Evolutionary conservation across 1,140 invertebrate genomes (phyloP).

Genomic region (Hesperophylax magnus): DNA sequence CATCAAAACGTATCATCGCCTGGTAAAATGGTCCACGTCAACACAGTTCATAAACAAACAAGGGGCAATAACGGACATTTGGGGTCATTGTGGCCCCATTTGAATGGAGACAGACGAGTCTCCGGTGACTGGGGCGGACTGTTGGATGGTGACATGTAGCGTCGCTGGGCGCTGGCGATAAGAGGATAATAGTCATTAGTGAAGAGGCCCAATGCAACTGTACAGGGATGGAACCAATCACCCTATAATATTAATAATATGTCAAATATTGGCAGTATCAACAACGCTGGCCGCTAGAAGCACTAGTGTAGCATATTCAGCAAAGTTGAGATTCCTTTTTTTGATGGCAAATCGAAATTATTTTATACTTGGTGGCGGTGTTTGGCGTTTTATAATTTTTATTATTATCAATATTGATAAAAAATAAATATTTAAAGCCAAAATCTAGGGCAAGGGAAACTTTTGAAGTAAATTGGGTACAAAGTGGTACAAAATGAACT

Average conservation of each 20-base stretch:
- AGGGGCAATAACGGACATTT: not conserved
- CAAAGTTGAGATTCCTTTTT: too few species aligned
- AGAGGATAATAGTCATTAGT: constrained; percentile 5
- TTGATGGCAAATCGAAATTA: too few species aligned
- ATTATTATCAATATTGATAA: too few species aligned
- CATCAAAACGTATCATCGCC: not conserved
- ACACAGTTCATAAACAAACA: constrained; percentile 4
- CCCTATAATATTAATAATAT: not conserved
- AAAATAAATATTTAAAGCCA: too few species aligned
- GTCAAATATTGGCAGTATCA: too few species aligned
- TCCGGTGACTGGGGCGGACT: not conserved
- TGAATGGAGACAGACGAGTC: not conserved
- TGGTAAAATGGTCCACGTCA: not conserved
- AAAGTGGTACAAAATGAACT: too few species aligned
- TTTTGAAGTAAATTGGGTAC: too few species aligned
- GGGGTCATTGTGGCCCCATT: constrained; percentile 8
- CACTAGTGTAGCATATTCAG: too few species aligned
- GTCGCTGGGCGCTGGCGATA: not conserved
- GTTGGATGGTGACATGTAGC: not conserved
- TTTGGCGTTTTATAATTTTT: too few species aligned
- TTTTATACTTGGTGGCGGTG: too few species aligned
- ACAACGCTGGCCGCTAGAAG: too few species aligned
- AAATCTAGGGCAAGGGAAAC: too few species aligned
- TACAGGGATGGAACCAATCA: not conserved
- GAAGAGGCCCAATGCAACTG: constrained; percentile 3